Base-by-base conservation (phyloP, 2,888 invertebrate genomes). In the Andrena trimmerana region DNA sequence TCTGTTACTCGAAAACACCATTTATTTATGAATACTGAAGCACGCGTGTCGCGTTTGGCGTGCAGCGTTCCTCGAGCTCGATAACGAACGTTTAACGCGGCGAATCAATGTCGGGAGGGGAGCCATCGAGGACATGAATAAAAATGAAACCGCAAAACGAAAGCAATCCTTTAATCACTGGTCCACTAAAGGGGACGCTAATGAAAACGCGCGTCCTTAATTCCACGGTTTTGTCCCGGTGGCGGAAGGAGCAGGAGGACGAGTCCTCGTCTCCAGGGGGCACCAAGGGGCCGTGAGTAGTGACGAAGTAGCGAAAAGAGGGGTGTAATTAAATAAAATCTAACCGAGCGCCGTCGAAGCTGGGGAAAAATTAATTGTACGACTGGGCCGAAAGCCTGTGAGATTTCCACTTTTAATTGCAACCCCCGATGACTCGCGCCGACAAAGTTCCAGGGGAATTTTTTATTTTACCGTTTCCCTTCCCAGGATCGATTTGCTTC, bases 341-440 rank as follows among this genome's bases (percentile, higher is more conserved):
- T 83, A 81, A 88, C 81, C 85, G 83, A 83, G 73, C 80, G 69
- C 75, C 73, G 82, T 68, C 84, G 81, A 83, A 71, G 72, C 62
- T 31, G 77, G 71, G 86, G 81, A 86, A 88, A 86, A 86, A 90
- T 90, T 88, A 90, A 90, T 88, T 86, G 86, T 84, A 88, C 86
- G 75, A 75, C 75, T 69, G 73, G 73, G 52, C 71, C 73, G 86
- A 81, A 81, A 85, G 82, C 59, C 71, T 80, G 42, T 42, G 85
- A 86, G 84, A 83, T 87, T 90, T 87, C 84, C 85, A 83, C 81
- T 83, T 88, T 89, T 89, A 90, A 90, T 90, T 88, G 86, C 86
- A 72, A 86, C 72, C 65, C 42, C 42, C 73, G 81, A 81, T 86
- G 66, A 78, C 62, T 76, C 65, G 57, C 48, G n/a, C 60, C 82